Evolutionary conservation across 2,888 invertebrate species (phyloP).

Genomic region (Bellardia pandia): DNA sequence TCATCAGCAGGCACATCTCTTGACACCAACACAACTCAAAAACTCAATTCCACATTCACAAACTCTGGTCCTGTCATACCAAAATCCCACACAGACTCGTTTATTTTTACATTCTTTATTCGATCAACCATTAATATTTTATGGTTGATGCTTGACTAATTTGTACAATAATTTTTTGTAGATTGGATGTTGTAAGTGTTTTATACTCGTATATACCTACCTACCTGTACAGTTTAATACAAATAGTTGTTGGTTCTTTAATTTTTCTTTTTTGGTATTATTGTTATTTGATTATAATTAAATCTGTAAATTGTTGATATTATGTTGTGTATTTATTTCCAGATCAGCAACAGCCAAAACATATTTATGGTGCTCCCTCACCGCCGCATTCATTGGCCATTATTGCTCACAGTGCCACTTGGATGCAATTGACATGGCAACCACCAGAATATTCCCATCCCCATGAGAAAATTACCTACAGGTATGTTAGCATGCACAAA

Average conservation of each 20-base stretch:
- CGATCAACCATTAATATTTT: conserved; percentile 50
- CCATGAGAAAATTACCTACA: conserved; percentile 90
- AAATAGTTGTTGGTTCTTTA: not conserved
- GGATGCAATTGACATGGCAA: conserved; percentile 93
- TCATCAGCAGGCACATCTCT: conserved; percentile 14
- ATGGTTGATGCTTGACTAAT: conserved; percentile 61
- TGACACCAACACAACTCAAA: not conserved
- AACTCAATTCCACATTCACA: not conserved
- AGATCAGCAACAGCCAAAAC: conserved; percentile 66
- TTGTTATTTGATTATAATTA: conserved; percentile 39
- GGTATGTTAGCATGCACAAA: conserved; percentile 84
- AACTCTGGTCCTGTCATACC: not conserved
- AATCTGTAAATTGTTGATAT: conserved; percentile 25
- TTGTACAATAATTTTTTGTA: conserved; percentile 25
- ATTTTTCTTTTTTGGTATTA: not conserved
- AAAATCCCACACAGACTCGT: not conserved
- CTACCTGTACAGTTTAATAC: not conserved
- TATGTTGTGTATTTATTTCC: conserved; percentile 56
- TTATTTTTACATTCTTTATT: not conserved
- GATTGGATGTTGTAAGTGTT: not conserved
- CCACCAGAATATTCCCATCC: conserved; percentile 93
- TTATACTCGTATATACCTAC: not conserved
- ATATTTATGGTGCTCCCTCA: conserved; percentile 88
- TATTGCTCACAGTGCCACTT: conserved; percentile 91
- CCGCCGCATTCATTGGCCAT: conserved; percentile 92